A percentile compares a stretch with the other conserved stretches of the same genome.
Conservation (phyloP, 1,140 invertebrate species). For the Atopsyche davidsoni region DNA sequence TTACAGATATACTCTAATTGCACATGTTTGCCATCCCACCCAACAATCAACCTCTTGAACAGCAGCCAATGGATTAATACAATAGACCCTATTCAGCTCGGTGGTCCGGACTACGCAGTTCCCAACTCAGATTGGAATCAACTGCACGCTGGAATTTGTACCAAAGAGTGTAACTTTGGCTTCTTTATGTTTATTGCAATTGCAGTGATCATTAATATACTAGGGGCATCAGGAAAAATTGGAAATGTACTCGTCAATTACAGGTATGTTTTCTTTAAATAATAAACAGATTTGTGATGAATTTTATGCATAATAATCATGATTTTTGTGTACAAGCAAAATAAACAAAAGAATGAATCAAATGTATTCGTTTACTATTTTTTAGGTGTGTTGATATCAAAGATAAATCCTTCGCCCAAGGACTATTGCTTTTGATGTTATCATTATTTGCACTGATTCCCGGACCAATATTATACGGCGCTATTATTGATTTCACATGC, state of each 20-base stretch:
- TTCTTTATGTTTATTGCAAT: constrained; percentile 45
- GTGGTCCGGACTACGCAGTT: constrained; percentile 21
- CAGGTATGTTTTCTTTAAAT: constrained; percentile 32
- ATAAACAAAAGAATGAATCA: neutral
- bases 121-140: constrained; percentile 24
- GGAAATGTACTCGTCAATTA: constrained; percentile 58
- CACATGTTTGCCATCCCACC: constrained; percentile 20
- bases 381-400: constrained; percentile 52
- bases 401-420: constrained; percentile 62
- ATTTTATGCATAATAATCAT: constrained; percentile 7
- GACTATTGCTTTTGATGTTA: constrained; percentile 55
- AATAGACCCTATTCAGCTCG: no score
- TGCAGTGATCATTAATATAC: constrained; percentile 47
- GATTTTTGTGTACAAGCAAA: constrained; percentile 2
- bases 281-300: constrained; percentile 5
- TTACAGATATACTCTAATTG: constrained; percentile 27
- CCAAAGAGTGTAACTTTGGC: constrained; percentile 43
- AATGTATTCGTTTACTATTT: constrained; percentile 16
- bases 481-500: constrained; percentile 59
- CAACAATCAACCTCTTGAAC: constrained; percentile 19
- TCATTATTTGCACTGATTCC: constrained; percentile 62
- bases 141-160: constrained; percentile 49
- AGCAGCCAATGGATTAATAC: neutral
- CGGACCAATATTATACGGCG: constrained; percentile 60
- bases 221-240: constrained; percentile 55